Percentiles rank a stretch among this genome's conserved stretches.
Conservation (phyloP, 1,140 invertebrate species). For the Trichonephila clavata region DNA sequence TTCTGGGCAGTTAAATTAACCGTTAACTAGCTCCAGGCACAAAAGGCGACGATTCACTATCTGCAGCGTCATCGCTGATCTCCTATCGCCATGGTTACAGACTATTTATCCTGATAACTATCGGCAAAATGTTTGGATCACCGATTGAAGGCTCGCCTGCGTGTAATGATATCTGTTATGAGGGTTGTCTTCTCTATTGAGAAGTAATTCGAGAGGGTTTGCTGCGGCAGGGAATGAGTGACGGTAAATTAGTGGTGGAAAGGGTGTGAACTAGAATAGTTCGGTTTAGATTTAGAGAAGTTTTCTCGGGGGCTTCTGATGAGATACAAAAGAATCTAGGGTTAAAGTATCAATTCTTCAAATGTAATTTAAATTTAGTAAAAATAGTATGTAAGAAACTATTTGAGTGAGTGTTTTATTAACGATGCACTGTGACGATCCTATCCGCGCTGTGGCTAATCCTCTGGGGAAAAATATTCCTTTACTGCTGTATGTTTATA, state of each 20-base stretch:
- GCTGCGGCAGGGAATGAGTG: background rate
- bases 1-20: constrained; percentile 51
- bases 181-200: background rate
- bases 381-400: too few species aligned
- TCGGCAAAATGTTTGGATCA: constrained; percentile 48
- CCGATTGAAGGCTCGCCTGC: background rate
- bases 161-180: constrained; percentile 47
- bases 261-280: background rate
- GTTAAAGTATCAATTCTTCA: too few species aligned
- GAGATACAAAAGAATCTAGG: too few species aligned
- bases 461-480: too few species aligned
- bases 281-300: background rate
- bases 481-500: too few species aligned
- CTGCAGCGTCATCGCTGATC: constrained; percentile 25
- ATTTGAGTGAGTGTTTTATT: too few species aligned
- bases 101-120: constrained; percentile 52
- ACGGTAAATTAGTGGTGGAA: background rate
- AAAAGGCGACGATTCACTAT: constrained; percentile 39
- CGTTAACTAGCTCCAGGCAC: constrained; percentile 42
- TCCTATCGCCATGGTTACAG: constrained; percentile 18
- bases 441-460: too few species aligned
- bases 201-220: constrained; percentile 3
- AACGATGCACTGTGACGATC: too few species aligned
- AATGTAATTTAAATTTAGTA: too few species aligned
- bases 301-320: too few species aligned